Evolutionary conservation across 2,888 invertebrate genomes (phyloP).

Genomic region (Stenodera caucasica): DNA sequence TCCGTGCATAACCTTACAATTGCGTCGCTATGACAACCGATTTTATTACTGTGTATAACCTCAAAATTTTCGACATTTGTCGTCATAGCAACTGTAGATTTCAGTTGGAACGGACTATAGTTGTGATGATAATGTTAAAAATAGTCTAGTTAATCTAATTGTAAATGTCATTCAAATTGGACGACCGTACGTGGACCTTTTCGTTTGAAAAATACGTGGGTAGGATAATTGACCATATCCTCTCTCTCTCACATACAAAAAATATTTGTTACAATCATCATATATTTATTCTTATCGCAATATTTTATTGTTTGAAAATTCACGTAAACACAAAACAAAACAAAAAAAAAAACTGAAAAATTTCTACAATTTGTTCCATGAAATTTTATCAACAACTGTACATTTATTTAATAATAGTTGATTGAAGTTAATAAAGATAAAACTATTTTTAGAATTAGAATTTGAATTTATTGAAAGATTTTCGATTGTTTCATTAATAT

Average conservation of each 20-base stretch:
- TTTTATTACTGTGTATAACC: too few species aligned
- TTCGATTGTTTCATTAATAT: too few species aligned
- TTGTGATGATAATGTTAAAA: neutral
- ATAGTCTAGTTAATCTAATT: too few species aligned
- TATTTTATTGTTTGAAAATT: neutral
- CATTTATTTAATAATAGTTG: neutral
- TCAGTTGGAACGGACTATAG: neutral
- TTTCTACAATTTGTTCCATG: neutral
- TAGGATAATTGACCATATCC: conserved; percentile 3
- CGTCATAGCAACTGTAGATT: neutral
- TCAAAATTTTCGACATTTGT: too few species aligned
- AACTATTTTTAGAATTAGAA: neutral
- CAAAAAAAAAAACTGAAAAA: neutral
- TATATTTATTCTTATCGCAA: neutral
- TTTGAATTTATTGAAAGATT: neutral
- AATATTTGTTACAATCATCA: neutral
- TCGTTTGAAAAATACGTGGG: neutral
- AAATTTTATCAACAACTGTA: neutral
- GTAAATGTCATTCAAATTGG: neutral
- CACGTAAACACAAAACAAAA: neutral
- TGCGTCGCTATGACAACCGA: too few species aligned
- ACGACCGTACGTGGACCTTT: neutral
- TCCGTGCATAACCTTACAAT: too few species aligned
- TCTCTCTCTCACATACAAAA: neutral
- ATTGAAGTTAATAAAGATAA: conserved; percentile 5